Evolutionary conservation across 2,888 invertebrate genomes (phyloP).

Genomic region (Pachymerium ferrugineum): DNA sequence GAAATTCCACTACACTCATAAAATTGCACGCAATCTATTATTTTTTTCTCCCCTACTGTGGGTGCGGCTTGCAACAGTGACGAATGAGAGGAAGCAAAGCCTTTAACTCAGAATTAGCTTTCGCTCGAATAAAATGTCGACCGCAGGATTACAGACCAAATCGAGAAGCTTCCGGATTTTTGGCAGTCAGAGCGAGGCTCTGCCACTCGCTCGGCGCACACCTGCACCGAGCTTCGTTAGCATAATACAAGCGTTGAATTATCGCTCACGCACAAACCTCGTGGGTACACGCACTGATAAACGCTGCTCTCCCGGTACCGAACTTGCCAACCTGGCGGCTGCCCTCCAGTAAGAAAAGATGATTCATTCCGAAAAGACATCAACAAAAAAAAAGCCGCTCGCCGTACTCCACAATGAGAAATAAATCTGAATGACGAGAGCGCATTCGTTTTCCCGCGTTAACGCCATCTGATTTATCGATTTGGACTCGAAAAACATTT

Average conservation of each 20-base stretch:
- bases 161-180: slow-evolving; percentile 21
- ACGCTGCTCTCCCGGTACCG: background rate
- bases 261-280: slow-evolving; percentile 21
- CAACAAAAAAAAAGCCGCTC: background rate
- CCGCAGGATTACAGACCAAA: slow-evolving; percentile 22
- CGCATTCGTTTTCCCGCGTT: background rate
- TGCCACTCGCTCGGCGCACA: background rate
- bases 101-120: slow-evolving; percentile 19
- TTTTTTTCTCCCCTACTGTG: background rate
- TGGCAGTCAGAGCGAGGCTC: slow-evolving; percentile 5
- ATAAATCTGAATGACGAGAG: slow-evolving; percentile 5
- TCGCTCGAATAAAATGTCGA: slow-evolving; percentile 22
- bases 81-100: slow-evolving; percentile 1
- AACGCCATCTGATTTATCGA: slow-evolving; percentile 25
- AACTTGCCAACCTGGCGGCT: slow-evolving; percentile 6
- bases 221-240: slow-evolving; percentile 1
- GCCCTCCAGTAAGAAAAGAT: slow-evolving; percentile 12
- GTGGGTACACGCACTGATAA: slow-evolving; percentile 21
- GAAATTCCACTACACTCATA: background rate
- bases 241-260: slow-evolving; percentile 27
- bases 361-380: slow-evolving; percentile 18
- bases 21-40: background rate
- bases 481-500: slow-evolving; percentile 19
- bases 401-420: background rate
- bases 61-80: background rate